These are phyloP conservation scores for Whitmania pigra DNA, from an alignment of 1,140 invertebrate genomes.

Conservation along the genomic window DNA sequence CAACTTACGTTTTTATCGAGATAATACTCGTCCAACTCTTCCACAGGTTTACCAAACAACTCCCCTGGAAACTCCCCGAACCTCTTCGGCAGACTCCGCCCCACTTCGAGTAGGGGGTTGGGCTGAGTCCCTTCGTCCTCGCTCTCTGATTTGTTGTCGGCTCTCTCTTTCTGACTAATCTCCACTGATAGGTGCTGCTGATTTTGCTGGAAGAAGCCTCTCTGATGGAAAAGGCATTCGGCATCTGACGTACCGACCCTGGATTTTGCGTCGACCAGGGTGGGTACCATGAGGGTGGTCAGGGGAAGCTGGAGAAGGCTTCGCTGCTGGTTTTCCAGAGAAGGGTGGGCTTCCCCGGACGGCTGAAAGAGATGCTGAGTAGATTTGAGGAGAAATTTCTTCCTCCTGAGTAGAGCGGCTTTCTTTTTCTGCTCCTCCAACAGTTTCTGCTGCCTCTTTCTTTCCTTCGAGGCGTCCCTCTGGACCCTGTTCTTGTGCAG, in stretches of 20 bases:
- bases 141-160: constrained; percentile 29
- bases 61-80: constrained; percentile 34
- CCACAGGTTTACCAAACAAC: constrained; percentile 35
- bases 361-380: neutral
- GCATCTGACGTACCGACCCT: neutral
- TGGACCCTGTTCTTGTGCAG: neutral
- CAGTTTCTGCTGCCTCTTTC: neutral
- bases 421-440: neutral
- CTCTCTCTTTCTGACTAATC: neutral
- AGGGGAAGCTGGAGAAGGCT: neutral
- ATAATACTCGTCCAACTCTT: constrained; percentile 41
- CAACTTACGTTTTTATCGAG: constrained; percentile 35
- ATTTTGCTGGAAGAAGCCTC: neutral
- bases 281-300: neutral
- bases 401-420: neutral
- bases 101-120: constrained; percentile 36
- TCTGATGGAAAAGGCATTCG: neutral
- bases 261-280: neutral
- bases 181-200: neutral
- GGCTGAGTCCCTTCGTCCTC: constrained; percentile 30
- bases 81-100: constrained; percentile 36
- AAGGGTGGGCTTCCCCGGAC: neutral
- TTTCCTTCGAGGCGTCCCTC: neutral
- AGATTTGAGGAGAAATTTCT: neutral
- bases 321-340: neutral